phyloP scores from a whole-genome alignment of 2,113 vertebrate genomes.

The Grallaria varia region DNA sequence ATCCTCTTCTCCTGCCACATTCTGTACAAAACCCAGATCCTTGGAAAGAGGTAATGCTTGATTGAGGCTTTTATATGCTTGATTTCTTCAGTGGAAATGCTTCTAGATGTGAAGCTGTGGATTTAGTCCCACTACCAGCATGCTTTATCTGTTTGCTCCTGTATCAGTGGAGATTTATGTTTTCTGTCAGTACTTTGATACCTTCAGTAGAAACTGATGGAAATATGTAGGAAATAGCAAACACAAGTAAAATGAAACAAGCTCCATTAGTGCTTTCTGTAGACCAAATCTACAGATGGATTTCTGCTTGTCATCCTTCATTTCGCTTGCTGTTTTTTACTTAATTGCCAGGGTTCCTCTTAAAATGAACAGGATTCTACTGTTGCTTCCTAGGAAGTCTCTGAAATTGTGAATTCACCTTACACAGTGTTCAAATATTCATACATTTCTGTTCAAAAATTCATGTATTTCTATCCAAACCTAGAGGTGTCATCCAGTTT shows the following conservation, averaged over 20 bases:
- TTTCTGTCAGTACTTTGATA: background rate
- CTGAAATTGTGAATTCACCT: background rate
- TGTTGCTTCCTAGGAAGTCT: background rate
- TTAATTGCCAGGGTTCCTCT: background rate
- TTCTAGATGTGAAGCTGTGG: background rate
- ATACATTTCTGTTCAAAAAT: background rate
- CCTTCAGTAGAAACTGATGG: background rate
- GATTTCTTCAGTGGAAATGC: background rate
- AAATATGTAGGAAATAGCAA: background rate
- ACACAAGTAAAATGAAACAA: background rate
- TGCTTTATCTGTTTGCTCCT: background rate
- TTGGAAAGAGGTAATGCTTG: background rate
- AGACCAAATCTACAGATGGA: background rate
- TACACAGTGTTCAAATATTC: accelerated
- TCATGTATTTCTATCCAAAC: background rate
- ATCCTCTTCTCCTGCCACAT: background rate
- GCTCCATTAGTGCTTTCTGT: background rate
- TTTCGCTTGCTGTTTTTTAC: background rate
- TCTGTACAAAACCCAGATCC: background rate
- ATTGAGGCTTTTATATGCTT: background rate
- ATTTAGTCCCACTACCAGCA: background rate
- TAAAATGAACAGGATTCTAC: background rate
- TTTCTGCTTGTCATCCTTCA: background rate
- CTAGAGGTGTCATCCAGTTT: background rate
- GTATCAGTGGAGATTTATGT: background rate